phyloP scores from a whole-genome alignment of 2,113 vertebrate genomes.

The Micromys minutus region DNA sequence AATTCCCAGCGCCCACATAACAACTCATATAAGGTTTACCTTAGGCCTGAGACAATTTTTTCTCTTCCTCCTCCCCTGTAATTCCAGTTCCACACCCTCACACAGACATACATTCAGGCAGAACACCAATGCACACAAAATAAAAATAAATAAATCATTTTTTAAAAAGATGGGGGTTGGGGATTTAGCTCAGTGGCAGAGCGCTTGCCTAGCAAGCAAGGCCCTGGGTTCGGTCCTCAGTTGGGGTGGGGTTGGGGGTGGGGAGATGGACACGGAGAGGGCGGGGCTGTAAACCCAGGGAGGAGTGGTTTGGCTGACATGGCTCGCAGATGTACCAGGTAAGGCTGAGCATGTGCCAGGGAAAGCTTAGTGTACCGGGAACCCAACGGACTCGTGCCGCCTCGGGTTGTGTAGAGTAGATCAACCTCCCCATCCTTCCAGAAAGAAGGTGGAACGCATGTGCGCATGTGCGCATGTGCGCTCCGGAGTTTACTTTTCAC shows the following conservation, averaged over 20 bases:
- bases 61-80: background rate
- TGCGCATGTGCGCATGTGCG: too few relatives aligned
- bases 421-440: accelerated
- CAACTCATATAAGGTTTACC: background rate
- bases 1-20: background rate
- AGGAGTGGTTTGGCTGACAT: accelerated
- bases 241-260: too few relatives aligned
- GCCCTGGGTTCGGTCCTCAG: too few relatives aligned
- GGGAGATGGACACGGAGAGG: too few relatives aligned
- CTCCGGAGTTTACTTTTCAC: background rate
- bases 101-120: background rate
- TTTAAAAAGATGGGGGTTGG: background rate
- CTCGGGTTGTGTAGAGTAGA: background rate
- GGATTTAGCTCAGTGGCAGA: too few relatives aligned
- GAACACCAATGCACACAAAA: background rate
- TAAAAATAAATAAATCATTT: background rate
- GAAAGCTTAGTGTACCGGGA: accelerated
- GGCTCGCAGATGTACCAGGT: accelerated
- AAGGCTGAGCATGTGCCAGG: too few relatives aligned
- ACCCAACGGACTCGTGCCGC: accelerated
- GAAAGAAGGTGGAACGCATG: too few relatives aligned
- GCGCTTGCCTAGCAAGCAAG: too few relatives aligned
- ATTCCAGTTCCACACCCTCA: background rate
- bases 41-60: background rate
- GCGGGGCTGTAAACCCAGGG: accelerated